Conservation (phyloP, 92 coral and sea anemone genomes). For the Scolanthus callimorphus region DNA sequence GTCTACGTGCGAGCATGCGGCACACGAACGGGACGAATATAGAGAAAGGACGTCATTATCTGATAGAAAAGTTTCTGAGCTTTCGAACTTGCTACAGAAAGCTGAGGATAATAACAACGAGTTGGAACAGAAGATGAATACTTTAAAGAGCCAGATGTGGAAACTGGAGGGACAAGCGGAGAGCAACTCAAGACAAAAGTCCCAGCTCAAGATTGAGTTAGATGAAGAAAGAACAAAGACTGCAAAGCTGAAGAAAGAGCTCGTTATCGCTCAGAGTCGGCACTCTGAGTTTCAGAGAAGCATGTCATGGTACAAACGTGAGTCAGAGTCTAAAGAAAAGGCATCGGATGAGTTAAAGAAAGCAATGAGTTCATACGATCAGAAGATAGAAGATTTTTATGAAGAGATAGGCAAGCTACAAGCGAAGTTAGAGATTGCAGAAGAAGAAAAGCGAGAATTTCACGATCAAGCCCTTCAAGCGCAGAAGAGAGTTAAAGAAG, state of each 20-base stretch:
- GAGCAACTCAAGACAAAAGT: conserved; percentile 44
- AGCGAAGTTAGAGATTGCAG: conserved; percentile 54
- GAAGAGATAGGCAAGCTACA: conserved; percentile 52
- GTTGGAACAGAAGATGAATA: conserved; percentile 33
- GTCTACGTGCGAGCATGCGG: conserved; percentile 26
- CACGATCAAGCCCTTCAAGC: conserved; percentile 46
- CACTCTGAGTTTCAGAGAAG: conserved; percentile 55
- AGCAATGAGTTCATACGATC: conserved; percentile 27
- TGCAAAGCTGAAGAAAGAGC: conserved; percentile 30
- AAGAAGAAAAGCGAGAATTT: conserved; percentile 52
- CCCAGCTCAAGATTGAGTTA: conserved; percentile 45
- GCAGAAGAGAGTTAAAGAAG: conserved; percentile 34
- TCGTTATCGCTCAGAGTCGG: conserved; percentile 37
- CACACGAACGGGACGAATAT: conserved; percentile 55
- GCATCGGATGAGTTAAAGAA: conserved; percentile 35
- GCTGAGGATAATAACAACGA: conserved; percentile 48
- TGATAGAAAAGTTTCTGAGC: conserved; percentile 52
- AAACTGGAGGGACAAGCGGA: conserved; percentile 62
- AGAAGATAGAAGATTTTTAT: conserved; percentile 29
- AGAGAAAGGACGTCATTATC: conserved; percentile 36
- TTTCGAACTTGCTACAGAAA: conserved; percentile 36
- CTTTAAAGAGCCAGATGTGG: conserved; percentile 45
- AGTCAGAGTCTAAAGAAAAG: conserved; percentile 33
- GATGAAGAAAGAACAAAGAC: conserved; percentile 53
- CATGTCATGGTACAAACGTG: conserved; percentile 48